Evolutionary conservation across 2,888 invertebrate genomes (phyloP).

Genomic region (Lasioglossum villosulum): DNA sequence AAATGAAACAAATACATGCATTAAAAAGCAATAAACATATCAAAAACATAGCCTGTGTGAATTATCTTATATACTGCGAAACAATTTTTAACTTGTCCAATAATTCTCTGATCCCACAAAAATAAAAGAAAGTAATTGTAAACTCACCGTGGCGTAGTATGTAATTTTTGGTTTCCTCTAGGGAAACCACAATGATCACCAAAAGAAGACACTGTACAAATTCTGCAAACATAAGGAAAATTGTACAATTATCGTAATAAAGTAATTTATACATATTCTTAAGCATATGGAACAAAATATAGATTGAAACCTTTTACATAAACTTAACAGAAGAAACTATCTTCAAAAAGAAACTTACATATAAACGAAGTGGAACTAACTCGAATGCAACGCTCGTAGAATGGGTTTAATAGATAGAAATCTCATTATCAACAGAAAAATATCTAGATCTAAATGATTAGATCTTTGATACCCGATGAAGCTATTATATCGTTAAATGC

Average conservation of each 20-base stretch:
- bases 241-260: constrained; percentile 26
- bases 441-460: constrained; percentile 1
- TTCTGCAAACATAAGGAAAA: constrained; percentile 48
- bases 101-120: neutral
- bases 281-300: neutral
- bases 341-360: neutral
- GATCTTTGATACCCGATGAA: neutral
- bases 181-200: constrained; percentile 81
- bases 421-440: constrained; percentile 2
- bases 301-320: neutral
- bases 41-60: neutral
- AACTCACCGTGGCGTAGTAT: constrained; percentile 81
- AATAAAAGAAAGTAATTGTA: neutral
- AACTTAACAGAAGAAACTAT: neutral
- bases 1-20: neutral
- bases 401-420: neutral
- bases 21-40: neutral
- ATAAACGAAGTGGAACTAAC: too few species aligned
- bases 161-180: constrained; percentile 78
- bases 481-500: neutral
- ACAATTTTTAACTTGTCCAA: neutral
- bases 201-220: constrained; percentile 57
- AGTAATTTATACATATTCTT: neutral
- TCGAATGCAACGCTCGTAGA: neutral
- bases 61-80: neutral